Percentiles rank a stretch among this genome's conserved stretches.
phyloP scores from a whole-genome alignment of 2,113 vertebrate genomes.

The Hypanus sabinus region DNA sequence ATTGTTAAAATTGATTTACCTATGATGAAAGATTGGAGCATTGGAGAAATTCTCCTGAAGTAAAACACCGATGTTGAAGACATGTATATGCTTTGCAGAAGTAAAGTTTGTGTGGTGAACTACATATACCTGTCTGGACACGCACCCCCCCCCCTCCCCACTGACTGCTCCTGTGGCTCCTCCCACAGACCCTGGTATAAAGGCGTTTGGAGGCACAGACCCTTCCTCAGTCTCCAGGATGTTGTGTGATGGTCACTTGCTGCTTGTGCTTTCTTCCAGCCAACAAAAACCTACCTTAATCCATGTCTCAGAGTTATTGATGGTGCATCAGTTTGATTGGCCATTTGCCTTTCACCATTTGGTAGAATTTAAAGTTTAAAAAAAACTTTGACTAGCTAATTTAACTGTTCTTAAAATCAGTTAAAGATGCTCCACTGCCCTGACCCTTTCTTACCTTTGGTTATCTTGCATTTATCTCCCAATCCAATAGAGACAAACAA shows the following conservation, averaged over 20 bases:
- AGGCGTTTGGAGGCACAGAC: too few species aligned
- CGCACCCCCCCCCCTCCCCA: too few species aligned
- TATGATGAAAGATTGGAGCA: neutral
- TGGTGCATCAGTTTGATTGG: neutral
- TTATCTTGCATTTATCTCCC: neutral
- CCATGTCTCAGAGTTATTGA: too few species aligned
- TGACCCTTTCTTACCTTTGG: neutral
- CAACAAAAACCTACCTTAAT: too few species aligned
- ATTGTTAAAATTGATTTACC: neutral
- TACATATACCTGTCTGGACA: too few species aligned
- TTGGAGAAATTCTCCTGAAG: neutral
- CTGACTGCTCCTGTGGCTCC: too few species aligned
- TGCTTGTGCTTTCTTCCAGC: too few species aligned
- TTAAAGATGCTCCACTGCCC: neutral
- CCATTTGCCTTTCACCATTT: conserved; percentile 1
- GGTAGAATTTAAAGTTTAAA: neutral
- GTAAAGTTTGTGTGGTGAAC: too few species aligned
- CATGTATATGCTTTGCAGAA: neutral
- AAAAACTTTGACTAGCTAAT: neutral
- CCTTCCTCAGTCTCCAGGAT: too few species aligned
- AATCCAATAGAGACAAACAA: neutral
- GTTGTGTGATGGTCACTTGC: too few species aligned
- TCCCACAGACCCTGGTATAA: too few species aligned
- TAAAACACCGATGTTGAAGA: neutral
- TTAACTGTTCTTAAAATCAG: neutral